These are phyloP conservation scores for Gryllus bimaculatus DNA, from an alignment of 1,140 invertebrate species.

Conservation along the genomic window DNA sequence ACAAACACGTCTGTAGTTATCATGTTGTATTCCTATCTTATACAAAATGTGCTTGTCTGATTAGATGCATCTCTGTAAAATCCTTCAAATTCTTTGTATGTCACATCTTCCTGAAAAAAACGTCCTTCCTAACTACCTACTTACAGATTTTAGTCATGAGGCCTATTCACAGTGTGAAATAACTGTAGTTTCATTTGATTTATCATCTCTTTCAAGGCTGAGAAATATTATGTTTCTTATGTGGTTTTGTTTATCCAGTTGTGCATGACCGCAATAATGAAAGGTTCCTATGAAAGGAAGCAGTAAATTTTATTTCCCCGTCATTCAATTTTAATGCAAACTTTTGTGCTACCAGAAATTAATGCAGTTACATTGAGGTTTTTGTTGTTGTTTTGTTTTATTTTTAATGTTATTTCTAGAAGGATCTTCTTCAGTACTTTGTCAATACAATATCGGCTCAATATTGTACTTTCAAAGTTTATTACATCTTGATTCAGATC, in stretches of 20 bases:
- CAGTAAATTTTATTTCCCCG: no score
- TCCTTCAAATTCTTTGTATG: not conserved
- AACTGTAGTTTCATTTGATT: not conserved
- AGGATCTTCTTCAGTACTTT: not conserved
- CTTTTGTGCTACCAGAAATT: no score
- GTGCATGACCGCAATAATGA: not conserved
- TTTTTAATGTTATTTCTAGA: not conserved
- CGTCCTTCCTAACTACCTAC: not conserved
- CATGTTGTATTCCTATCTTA: not conserved
- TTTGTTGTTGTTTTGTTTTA: not conserved
- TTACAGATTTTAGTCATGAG: not conserved
- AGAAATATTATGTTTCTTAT: not conserved
- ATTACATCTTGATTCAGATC: not conserved
- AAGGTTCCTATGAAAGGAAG: no score
- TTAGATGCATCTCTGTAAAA: not conserved
- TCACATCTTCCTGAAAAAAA: not conserved
- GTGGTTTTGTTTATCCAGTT: not conserved
- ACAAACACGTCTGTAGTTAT: not conserved
- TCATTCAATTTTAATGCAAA: no score
- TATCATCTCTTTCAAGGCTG: not conserved
- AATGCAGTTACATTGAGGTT: no score
- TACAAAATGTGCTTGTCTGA: not conserved
- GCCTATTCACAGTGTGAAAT: not conserved
- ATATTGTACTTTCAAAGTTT: not conserved
- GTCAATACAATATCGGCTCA: not conserved